These are phyloP conservation scores for Spinus olivaceus DNA, from an alignment of 2,797 vertebrate species.

Conservation along the genomic window DNA sequence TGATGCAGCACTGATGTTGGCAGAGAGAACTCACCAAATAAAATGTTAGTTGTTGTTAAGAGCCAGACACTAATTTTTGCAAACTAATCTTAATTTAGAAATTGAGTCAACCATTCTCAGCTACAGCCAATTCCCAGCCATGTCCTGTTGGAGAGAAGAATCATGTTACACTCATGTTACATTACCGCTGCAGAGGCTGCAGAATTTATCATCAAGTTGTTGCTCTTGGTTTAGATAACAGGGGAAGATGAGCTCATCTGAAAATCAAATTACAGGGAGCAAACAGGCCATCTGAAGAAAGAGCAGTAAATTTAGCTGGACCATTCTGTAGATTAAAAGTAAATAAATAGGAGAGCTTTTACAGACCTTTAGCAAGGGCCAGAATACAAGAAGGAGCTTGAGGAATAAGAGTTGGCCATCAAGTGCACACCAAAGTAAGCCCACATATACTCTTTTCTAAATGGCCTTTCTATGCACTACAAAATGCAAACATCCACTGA, in stretches of 20 bases:
- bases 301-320: constrained; percentile 21
- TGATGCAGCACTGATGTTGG: fast-evolving
- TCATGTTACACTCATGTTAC: neutral
- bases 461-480: neutral
- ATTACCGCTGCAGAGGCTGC: neutral
- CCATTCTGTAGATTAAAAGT: neutral
- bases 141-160: neutral
- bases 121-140: neutral
- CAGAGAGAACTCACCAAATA: neutral
- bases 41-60: neutral
- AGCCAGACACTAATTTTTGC: neutral
- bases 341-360: constrained; percentile 2
- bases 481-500: neutral
- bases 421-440: neutral
- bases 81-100: constrained; percentile 45
- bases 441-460: neutral
- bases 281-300: constrained; percentile 16
- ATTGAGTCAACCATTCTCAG: neutral
- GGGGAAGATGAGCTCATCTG: constrained; percentile 60
- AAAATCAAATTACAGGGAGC: constrained; percentile 57
- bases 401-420: neutral
- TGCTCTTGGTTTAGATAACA: constrained; percentile 40
- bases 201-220: constrained; percentile 37
- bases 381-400: neutral
- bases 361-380: neutral